phyloP scores from a whole-genome alignment of 2,888 invertebrate genomes.

The Horisme vitalbata region DNA sequence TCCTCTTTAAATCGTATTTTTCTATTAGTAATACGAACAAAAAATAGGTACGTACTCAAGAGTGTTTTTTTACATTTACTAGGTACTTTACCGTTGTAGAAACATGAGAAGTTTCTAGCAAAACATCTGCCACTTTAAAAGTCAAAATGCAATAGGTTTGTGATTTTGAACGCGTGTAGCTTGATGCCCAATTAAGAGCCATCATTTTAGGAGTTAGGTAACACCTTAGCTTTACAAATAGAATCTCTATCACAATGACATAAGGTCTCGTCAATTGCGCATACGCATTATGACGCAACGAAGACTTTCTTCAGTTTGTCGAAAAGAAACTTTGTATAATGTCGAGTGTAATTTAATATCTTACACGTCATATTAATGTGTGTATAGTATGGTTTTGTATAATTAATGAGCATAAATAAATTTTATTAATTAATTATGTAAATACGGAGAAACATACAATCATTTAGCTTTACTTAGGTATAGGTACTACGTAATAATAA shows the following conservation, averaged over 20 bases:
- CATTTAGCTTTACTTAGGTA: too few species aligned
- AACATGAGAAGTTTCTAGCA: too few species aligned
- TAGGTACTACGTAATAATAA: too few species aligned
- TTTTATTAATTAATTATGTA: constrained; percentile 6
- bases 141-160: constrained; percentile 6
- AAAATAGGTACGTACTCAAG: too few species aligned
- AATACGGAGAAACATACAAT: not conserved
- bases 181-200: constrained; percentile 18
- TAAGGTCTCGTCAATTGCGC: constrained; percentile 11
- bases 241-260: constrained; percentile 7
- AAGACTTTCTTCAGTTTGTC: constrained; percentile 30
- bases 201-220: constrained; percentile 20
- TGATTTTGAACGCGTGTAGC: constrained; percentile 5
- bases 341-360: constrained; percentile 21
- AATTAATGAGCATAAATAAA: constrained; percentile 12
- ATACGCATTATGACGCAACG: constrained; percentile 17
- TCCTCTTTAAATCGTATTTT: too few species aligned
- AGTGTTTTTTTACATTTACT: too few species aligned
- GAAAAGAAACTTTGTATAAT: constrained; percentile 29
- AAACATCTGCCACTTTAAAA: not conserved
- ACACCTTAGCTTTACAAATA: constrained; percentile 5
- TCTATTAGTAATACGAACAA: too few species aligned
- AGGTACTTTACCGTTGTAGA: too few species aligned
- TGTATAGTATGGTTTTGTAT: constrained; percentile 9
- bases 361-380: constrained; percentile 7